A percentile compares a stretch with the other conserved stretches of the same genome.
phyloP scores from a whole-genome alignment of 2,113 vertebrate species.

The Paradoxurus hermaphroditus region DNA sequence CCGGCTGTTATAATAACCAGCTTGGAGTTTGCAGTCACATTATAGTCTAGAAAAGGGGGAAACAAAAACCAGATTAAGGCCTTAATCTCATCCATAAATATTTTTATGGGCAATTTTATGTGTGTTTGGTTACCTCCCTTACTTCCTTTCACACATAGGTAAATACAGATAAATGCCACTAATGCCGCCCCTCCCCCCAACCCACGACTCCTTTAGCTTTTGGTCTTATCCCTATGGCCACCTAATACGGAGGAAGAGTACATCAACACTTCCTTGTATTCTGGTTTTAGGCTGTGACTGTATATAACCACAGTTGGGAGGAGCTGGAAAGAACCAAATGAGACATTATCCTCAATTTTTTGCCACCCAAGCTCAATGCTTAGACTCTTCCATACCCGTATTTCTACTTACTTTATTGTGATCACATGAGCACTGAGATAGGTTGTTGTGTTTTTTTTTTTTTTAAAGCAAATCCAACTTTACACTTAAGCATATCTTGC shows the following conservation, averaged over 20 bases:
- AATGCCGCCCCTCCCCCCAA: neutral
- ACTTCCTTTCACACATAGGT: neutral
- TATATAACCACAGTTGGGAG: neutral
- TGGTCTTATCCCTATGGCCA: neutral
- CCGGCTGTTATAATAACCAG: constrained; percentile 97
- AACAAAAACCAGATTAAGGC: neutral
- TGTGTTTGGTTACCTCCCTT: neutral
- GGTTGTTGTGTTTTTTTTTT: too few relatives aligned
- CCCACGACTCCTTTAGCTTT: neutral
- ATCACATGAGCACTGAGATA: neutral
- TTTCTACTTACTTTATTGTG: neutral
- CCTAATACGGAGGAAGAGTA: neutral
- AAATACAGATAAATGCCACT: neutral
- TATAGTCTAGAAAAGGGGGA: constrained; percentile 88
- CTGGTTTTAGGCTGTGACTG: neutral
- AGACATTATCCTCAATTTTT: neutral
- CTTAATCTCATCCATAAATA: neutral
- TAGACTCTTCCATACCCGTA: neutral
- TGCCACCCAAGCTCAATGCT: neutral
- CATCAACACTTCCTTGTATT: neutral
- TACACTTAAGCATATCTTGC: neutral
- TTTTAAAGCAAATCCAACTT: neutral
- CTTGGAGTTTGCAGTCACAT: constrained; percentile 94
- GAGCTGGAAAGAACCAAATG: neutral
- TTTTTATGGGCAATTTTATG: neutral